These are phyloP conservation scores for Pseudomyrmex flavicornis DNA, from an alignment of 1,140 invertebrate genomes.

Conservation along the genomic window DNA sequence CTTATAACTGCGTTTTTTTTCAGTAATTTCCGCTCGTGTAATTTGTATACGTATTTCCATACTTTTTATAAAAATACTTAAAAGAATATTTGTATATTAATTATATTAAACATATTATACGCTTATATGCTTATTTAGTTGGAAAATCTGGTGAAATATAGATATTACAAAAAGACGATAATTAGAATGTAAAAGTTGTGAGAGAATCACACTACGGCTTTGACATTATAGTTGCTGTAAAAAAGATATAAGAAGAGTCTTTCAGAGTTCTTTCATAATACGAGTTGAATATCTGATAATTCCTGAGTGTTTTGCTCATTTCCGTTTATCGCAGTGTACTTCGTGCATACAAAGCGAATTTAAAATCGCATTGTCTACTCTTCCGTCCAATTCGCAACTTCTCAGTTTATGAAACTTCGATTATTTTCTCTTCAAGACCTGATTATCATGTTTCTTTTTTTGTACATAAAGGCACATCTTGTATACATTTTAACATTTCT, in stretches of 20 bases:
- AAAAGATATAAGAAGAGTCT: slow-evolving; percentile 31
- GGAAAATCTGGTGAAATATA: background rate
- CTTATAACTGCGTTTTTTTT: too few relatives aligned
- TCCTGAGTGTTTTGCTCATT: slow-evolving; percentile 55
- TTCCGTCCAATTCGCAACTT: slow-evolving; percentile 40
- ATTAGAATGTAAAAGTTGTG: slow-evolving; percentile 26
- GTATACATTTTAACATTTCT: background rate
- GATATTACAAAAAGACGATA: slow-evolving; percentile 5
- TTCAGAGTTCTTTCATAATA: slow-evolving; percentile 8
- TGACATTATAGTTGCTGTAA: slow-evolving; percentile 44
- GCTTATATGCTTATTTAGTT: too few relatives aligned
- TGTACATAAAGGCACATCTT: background rate
- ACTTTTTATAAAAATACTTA: too few relatives aligned
- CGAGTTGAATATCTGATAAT: slow-evolving; percentile 52
- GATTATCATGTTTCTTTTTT: background rate
- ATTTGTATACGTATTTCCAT: too few relatives aligned
- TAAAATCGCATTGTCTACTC: slow-evolving; percentile 34
- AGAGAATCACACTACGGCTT: background rate
- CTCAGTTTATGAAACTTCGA: slow-evolving; percentile 4
- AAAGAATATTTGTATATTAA: too few relatives aligned
- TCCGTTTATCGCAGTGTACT: slow-evolving; percentile 51
- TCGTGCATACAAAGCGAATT: slow-evolving; percentile 47
- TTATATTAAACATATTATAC: too few relatives aligned
- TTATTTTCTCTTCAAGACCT: slow-evolving; percentile 10
- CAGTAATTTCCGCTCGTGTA: too few relatives aligned